Conservation (phyloP, 2,888 invertebrate genomes). For the Ariolimax columbianus region DNA sequence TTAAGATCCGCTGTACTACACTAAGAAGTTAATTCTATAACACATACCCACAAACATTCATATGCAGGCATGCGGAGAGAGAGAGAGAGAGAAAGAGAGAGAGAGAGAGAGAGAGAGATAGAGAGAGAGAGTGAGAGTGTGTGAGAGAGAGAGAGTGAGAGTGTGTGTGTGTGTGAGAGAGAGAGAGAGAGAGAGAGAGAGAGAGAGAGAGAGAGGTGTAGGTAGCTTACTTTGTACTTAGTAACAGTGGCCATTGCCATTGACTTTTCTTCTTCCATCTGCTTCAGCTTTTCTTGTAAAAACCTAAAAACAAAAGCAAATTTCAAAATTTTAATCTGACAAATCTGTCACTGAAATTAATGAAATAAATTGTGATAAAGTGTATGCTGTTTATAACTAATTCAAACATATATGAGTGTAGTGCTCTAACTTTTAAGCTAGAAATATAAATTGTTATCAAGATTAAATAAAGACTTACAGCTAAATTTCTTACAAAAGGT, state of each 20-base stretch:
- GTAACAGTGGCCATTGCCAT: conserved; percentile 84
- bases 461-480: too few relatives aligned
- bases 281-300: conserved; percentile 88
- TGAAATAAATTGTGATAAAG: not conserved
- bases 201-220: not conserved
- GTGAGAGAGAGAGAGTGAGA: too few relatives aligned
- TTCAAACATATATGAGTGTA: not conserved
- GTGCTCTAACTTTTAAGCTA: not conserved
- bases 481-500: too few relatives aligned
- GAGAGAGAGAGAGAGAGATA: too few relatives aligned
- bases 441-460: too few relatives aligned
- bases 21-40: too few relatives aligned
- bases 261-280: conserved; percentile 88
- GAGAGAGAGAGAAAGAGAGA: too few relatives aligned
- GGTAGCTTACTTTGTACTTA: conserved; percentile 75
- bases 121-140: too few relatives aligned
- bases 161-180: too few relatives aligned
- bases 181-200: not conserved
- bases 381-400: not conserved
- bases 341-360: not conserved
- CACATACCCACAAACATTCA: too few relatives aligned
- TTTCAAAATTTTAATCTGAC: not conserved
- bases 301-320: conserved; percentile 68
- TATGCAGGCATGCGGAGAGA: too few relatives aligned
- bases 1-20: too few relatives aligned